A percentile compares a stretch with the other conserved stretches of the same genome.
phyloP scores from a whole-genome alignment of 1,140 invertebrate genomes.

The Hesperophylax magnus region DNA sequence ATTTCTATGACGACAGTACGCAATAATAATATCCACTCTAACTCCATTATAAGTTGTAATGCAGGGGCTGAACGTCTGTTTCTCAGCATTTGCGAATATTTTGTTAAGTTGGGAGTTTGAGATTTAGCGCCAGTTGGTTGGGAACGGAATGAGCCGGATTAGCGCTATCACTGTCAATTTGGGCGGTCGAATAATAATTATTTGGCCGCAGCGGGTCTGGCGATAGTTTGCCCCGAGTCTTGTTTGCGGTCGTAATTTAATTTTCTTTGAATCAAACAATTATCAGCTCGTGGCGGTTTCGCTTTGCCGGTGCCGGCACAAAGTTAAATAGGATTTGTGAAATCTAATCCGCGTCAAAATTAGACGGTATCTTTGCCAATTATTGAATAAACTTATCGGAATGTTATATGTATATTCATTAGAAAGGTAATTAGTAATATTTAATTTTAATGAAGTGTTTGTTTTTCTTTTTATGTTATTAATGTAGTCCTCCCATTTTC shows the following conservation, averaged over 20 bases:
- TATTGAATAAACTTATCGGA: slow-evolving; percentile 20
- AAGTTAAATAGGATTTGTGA: slow-evolving; percentile 26
- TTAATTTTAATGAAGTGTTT: too few species aligned
- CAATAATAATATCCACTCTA: too few species aligned
- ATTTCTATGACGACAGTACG: too few species aligned
- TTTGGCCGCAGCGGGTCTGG: slow-evolving; percentile 3
- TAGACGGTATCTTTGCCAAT: slow-evolving; percentile 1
- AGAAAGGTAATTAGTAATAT: neutral
- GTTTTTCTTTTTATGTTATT: too few species aligned
- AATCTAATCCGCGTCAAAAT: slow-evolving; percentile 18
- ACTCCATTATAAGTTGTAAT: too few species aligned
- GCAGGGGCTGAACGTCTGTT: too few species aligned
- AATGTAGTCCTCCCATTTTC: too few species aligned
- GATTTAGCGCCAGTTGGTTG: neutral
- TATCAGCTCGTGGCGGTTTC: slow-evolving; percentile 28
- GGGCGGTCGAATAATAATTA: neutral
- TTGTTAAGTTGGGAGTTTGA: neutral
- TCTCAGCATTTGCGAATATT: neutral
- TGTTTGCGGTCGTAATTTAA: slow-evolving; percentile 34
- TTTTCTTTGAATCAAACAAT: slow-evolving; percentile 36
- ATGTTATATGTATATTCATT: neutral
- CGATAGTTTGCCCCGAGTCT: slow-evolving; percentile 11
- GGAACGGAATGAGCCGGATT: slow-evolving; percentile 2
- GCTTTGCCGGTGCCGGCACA: slow-evolving; percentile 17
- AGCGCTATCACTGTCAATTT: slow-evolving; percentile 33